A percentile compares a stretch with the other conserved stretches of the same genome.
These are phyloP conservation scores for Zonitis immaculata DNA, from an alignment of 2,888 invertebrate species.

Conservation along the genomic window DNA sequence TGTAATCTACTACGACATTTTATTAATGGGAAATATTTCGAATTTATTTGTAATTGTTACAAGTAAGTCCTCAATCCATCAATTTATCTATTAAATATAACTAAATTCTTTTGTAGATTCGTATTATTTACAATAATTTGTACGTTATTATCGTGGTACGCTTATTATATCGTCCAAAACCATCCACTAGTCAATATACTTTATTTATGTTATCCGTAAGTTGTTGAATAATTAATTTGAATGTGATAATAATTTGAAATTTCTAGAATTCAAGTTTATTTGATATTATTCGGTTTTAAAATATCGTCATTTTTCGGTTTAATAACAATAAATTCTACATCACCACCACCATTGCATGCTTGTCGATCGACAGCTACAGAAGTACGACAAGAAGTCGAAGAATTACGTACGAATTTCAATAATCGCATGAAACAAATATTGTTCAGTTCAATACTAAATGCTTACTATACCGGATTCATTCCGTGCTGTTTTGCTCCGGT, in stretches of 20 bases:
- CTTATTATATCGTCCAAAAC: constrained; percentile 67
- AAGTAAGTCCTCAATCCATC: not conserved
- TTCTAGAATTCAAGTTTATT: constrained; percentile 68
- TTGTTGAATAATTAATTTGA: constrained; percentile 31
- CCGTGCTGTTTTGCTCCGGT: constrained; percentile 89
- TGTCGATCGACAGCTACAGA: constrained; percentile 68
- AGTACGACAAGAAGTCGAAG: constrained; percentile 80
- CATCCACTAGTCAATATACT: constrained; percentile 76
- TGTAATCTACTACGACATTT: constrained; percentile 36
- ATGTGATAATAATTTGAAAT: constrained; percentile 6
- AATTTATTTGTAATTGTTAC: constrained; percentile 20
- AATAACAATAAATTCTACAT: constrained; percentile 39
- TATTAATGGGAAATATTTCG: constrained; percentile 29
- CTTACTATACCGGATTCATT: constrained; percentile 84
- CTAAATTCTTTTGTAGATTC: constrained; percentile 52
- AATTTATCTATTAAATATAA: not conserved
- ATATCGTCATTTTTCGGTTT: constrained; percentile 73
- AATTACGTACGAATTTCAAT: constrained; percentile 82
- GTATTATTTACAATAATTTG: constrained; percentile 59
- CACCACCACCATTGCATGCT: constrained; percentile 64
- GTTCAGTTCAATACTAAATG: constrained; percentile 70
- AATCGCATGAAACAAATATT: constrained; percentile 83
- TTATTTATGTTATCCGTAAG: constrained; percentile 88
- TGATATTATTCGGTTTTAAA: constrained; percentile 75
- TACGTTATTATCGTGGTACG: constrained; percentile 61